Conservation (phyloP, 2,113 vertebrate species). For the Aptenodytes forsteri region DNA sequence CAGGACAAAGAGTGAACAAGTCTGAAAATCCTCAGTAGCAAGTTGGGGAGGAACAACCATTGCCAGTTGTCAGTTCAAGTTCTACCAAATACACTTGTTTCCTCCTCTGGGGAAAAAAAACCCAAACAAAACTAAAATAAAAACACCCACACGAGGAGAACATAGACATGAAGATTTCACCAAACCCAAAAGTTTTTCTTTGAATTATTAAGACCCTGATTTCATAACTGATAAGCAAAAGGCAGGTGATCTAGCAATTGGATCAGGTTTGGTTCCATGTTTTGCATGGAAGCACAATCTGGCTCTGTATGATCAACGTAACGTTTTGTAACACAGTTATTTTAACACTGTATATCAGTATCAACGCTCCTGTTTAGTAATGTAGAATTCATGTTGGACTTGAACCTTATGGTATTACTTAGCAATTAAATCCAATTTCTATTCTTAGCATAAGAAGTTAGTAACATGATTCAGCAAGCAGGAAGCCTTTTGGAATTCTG, state of each 20-base stretch:
- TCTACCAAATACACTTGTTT: not conserved
- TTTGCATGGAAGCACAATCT: not conserved
- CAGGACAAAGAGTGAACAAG: not conserved
- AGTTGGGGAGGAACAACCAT: not conserved
- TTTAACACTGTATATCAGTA: not conserved
- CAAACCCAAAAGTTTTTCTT: not conserved
- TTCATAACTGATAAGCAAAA: not conserved
- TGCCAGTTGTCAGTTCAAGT: not conserved
- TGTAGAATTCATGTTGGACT: not conserved
- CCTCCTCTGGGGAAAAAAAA: not conserved
- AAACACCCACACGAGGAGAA: not conserved
- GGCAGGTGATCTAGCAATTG: not conserved
- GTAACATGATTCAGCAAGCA: not conserved
- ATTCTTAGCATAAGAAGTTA: not conserved
- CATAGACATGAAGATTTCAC: not conserved
- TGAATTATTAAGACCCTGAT: not conserved
- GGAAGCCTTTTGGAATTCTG: not conserved
- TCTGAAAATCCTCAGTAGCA: not conserved
- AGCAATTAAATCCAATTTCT: not conserved
- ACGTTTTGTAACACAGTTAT: not conserved
- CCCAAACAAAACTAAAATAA: not conserved
- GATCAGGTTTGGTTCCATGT: not conserved
- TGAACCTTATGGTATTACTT: not conserved
- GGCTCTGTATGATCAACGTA: not conserved
- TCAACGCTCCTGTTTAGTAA: not conserved